Conservation (phyloP, 1,140 invertebrate genomes). For the Papilio helenus region DNA sequence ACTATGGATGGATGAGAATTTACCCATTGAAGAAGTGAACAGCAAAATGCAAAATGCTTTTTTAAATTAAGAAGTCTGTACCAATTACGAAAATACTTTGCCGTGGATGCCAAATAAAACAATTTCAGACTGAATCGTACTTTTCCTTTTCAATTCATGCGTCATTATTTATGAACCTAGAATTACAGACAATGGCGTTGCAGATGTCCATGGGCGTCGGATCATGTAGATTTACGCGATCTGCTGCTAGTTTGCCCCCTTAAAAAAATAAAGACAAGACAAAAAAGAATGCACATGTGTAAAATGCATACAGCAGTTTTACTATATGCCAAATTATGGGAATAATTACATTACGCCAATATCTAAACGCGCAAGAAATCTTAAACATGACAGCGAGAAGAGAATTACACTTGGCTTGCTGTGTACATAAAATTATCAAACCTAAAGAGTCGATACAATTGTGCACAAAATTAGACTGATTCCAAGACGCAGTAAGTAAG, state of each 20-base stretch:
- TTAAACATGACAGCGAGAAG: not conserved
- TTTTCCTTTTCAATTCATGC: not conserved
- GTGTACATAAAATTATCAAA: not conserved
- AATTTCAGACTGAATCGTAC: not conserved
- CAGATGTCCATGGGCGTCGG: too few species aligned
- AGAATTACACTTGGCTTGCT: not conserved
- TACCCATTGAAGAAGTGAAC: not conserved
- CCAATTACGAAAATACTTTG: not conserved
- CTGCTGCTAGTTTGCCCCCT: too few species aligned
- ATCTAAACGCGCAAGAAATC: not conserved
- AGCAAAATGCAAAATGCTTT: not conserved
- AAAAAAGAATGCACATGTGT: not conserved
- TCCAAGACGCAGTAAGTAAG: not conserved
- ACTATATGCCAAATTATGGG: not conserved
- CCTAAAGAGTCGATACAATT: not conserved
- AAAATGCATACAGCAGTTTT: not conserved
- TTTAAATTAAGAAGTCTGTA: not conserved
- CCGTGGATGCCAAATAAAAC: not conserved
- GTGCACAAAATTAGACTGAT: not conserved
- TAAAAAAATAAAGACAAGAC: too few species aligned
- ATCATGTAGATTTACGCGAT: too few species aligned
- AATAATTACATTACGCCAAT: not conserved
- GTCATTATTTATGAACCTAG: not conserved
- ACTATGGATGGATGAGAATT: not conserved
- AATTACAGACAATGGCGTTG: not conserved